Conservation (phyloP, 2,797 vertebrate species). For the Oryzias dopingdopingensis region DNA sequence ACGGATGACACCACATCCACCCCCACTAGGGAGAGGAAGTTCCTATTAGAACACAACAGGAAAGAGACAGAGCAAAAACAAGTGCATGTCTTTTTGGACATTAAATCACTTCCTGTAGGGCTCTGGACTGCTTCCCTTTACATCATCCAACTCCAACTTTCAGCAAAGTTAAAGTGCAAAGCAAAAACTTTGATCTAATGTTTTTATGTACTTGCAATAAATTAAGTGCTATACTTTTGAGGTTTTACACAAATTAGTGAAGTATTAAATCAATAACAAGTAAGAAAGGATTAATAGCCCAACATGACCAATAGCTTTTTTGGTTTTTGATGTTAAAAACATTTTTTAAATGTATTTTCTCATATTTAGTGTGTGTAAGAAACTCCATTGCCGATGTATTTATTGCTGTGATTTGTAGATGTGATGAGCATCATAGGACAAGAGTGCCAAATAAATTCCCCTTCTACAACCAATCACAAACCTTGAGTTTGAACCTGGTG, state of each 20-base stretch:
- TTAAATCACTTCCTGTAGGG: conserved; percentile 82
- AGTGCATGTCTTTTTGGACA: conserved; percentile 80
- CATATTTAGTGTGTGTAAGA: conserved; percentile 2
- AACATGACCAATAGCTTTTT: conserved; percentile 7
- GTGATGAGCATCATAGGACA: conserved; percentile 59
- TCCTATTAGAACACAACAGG: conserved; percentile 85
- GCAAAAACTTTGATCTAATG: conserved; percentile 25
- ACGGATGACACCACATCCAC: conserved; percentile 78
- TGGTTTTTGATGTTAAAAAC: conserved; percentile 14
- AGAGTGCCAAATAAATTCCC: conserved; percentile 56
- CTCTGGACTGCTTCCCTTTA: conserved; percentile 39
- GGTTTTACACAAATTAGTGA: conserved; percentile 23
- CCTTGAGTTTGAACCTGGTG: conserved; percentile 24
- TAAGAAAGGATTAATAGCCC: not conserved
- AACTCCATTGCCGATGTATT: conserved; percentile 34
- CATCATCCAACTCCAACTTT: conserved; percentile 27
- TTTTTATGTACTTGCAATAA: conserved; percentile 8
- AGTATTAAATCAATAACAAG: conserved; percentile 26
- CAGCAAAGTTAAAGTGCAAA: conserved; percentile 27
- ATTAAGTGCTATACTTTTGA: not conserved
- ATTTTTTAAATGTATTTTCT: conserved; percentile 2
- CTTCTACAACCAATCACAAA: conserved; percentile 52
- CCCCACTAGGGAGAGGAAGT: conserved; percentile 79
- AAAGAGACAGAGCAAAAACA: conserved; percentile 75
- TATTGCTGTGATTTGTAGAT: conserved; percentile 54